Evolutionary conservation across 2,888 invertebrate species (phyloP), one percentile per base, ranked within the genome.

Genomic region (Aphidius colemani): DNA sequence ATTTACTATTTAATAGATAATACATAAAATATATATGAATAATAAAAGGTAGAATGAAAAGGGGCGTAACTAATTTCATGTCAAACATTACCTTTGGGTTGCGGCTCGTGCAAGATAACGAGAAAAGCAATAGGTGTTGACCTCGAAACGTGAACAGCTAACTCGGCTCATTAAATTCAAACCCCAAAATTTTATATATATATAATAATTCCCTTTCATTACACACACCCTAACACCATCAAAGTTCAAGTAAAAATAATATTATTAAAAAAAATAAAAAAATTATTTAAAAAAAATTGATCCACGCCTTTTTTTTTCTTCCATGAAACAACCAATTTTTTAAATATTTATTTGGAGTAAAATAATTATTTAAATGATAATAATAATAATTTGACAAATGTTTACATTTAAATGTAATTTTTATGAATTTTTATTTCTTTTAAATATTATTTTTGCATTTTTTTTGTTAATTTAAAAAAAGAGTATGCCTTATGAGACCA

Each of bases 121-220:
- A 67, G 30, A 67, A 65, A 60, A 59, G 59, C 50, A 53, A 53
- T 63, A 65, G 66, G 64, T 66, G 61, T 67, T 66, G 66, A 61
- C 66, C 65, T 66, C 60, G 60, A 69, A 65, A 61, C 53, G 65
- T 62, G 70, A 62, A 64, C 59, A 63, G 64, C 65, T 66, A 69
- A 69, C 68, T 67, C 62, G 51, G 59, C 59, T 68, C 68, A 69
- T 73, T 73, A 71, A 71, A 67, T 60, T 67, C 51, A 53, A 67
- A 30, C 67, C 66, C 68, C 50, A 50, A 53, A 58, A 59, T 63
- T 69, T 45, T n/a, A 57, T 46, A 57, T 39, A 46, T 30, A 57
- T 46, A 57, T 39, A 46, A 46, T 57, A 46, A 57, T 45, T 46
- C 46, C 5, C 30, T 30, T 30, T 30, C 30, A 30, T 30, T 30